Base-by-base conservation (phyloP, 2,797 vertebrate genomes). In the Rhinella marina region DNA sequence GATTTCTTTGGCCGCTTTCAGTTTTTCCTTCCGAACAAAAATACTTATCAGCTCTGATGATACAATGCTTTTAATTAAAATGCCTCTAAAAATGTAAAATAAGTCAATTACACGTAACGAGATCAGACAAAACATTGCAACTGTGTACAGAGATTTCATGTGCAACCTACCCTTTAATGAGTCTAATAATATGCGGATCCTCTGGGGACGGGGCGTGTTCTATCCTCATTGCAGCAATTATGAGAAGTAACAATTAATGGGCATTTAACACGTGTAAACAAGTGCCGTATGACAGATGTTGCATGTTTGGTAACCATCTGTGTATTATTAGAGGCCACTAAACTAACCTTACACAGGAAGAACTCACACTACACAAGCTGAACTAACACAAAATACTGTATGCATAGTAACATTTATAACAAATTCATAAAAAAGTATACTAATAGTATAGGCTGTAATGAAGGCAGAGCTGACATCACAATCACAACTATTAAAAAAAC, bases 191-290 rank as follows among this genome's bases (percentile, higher is more conserved):
- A 81, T 29, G 50, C 10, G 23, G 75, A 77, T 25, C 6, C 75
- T 77, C 75, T 50, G n/a, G 75, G 75, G 75, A 77, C n/a, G 13
- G 75, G 75, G 75, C 16, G 50, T 77, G 75, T 77, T 77, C 50
- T 77, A 77, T 25, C 27, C 75, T 77, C 75, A 77, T 54, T 54
- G 75, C 75, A 77, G 75, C 75, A 77, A 77, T 77, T 77, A 77
- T 50, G 54, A 54, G 75, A 77, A 77, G 75, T 77, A 77, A 77
- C 75, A 77, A 77, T 77, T 77, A 77, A 77, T 77, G 75, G 75
- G 75, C 32, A 77, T 77, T 77, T 77, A 77, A 77, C 75, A 77
- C 75, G 50, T 77, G 75, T 77, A 77, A 77, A 77, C 75, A 77
- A 54, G 75, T 77, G 75, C 75, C 25, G 75, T 16, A 77, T 77